These are phyloP conservation scores for Lymantria dispar DNA, from an alignment of 2,888 invertebrate species.

Conservation along the genomic window DNA sequence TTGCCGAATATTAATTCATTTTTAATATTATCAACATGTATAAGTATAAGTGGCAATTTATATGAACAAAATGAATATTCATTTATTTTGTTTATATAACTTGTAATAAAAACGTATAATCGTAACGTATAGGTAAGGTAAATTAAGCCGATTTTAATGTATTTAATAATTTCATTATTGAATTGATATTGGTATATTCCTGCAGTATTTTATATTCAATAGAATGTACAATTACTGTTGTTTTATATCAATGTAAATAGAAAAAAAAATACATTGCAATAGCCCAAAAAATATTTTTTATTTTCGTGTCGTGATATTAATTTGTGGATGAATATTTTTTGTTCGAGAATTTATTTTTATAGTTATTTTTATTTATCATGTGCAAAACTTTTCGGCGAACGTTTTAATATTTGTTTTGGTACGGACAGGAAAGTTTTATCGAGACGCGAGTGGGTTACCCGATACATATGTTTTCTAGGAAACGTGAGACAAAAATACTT, in stretches of 20 bases:
- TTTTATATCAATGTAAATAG: slow-evolving; percentile 60
- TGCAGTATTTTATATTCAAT: slow-evolving; percentile 21
- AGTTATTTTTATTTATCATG: slow-evolving; percentile 56
- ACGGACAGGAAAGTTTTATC: slow-evolving; percentile 61
- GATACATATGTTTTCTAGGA: slow-evolving; percentile 72
- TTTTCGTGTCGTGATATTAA: slow-evolving; percentile 60
- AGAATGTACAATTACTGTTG: slow-evolving; percentile 27
- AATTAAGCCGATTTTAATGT: slow-evolving; percentile 79
- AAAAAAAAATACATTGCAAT: slow-evolving; percentile 76
- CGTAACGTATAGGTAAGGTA: slow-evolving; percentile 79
- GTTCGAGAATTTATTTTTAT: slow-evolving; percentile 36
- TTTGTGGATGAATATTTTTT: slow-evolving; percentile 49
- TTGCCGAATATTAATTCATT: slow-evolving; percentile 79
- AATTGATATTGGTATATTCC: slow-evolving; percentile 67
- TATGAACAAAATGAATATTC: slow-evolving; percentile 41
- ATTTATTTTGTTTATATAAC: slow-evolving; percentile 45
- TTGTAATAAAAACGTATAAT: slow-evolving; percentile 66
- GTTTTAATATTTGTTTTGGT: slow-evolving; percentile 57
- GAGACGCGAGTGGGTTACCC: slow-evolving; percentile 62
- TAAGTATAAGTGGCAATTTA: slow-evolving; percentile 66
- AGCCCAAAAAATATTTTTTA: slow-evolving; percentile 75
- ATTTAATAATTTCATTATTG: slow-evolving; percentile 78
- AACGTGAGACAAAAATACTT: slow-evolving; percentile 56
- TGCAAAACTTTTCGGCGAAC: slow-evolving; percentile 73
- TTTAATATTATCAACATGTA: slow-evolving; percentile 78